Conservation (phyloP, 2,113 vertebrate species). For the Oryzias javanicus region DNA sequence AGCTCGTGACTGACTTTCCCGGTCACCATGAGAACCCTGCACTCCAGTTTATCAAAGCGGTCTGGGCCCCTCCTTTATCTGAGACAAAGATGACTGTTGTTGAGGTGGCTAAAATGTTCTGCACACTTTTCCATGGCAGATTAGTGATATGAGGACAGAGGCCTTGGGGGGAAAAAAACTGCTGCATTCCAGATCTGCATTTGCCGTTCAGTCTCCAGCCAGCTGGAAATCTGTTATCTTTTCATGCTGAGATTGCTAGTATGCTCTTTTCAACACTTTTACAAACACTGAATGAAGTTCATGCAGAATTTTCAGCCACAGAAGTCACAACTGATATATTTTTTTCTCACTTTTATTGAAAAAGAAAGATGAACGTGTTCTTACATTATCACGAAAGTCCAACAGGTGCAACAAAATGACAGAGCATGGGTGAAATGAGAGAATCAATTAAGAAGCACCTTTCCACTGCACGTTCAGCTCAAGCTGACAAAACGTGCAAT, state of each 20-base stretch:
- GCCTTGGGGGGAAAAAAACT: conserved; percentile 3
- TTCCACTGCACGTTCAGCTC: conserved; percentile 21
- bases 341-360: conserved; percentile 62
- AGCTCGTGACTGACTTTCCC: conserved; percentile 2
- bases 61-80: neutral
- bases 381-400: conserved; percentile 45
- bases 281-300: neutral
- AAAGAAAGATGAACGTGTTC: conserved; percentile 49
- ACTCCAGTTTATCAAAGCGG: conserved; percentile 36
- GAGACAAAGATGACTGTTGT: neutral
- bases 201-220: conserved; percentile 41
- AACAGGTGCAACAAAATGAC: conserved; percentile 44
- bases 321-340: neutral
- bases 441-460: conserved; percentile 15
- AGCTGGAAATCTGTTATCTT: conserved; percentile 62
- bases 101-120: conserved; percentile 7
- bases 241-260: conserved; percentile 6
- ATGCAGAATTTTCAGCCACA: neutral
- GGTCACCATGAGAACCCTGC: conserved; percentile 48
- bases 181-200: conserved; percentile 56
- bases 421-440: conserved; percentile 22
- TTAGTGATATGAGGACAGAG: conserved; percentile 5
- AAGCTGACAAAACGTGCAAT: conserved; percentile 53
- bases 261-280: neutral
- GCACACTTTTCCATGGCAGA: conserved; percentile 16